phyloP scores from a whole-genome alignment of 2,888 invertebrate genomes.

The Parnassius smintheus region DNA sequence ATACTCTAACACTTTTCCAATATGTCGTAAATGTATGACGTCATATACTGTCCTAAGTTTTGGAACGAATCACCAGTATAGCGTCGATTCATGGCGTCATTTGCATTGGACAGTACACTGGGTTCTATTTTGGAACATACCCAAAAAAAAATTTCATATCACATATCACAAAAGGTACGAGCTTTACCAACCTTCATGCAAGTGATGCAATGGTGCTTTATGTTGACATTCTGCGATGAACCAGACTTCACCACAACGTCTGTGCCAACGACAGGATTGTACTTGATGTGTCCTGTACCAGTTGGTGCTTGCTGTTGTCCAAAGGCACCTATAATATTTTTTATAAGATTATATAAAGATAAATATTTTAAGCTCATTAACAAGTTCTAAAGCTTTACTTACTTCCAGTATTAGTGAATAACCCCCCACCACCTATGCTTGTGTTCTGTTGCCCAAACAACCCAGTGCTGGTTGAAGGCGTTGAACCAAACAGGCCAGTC shows the following conservation, averaged over 20 bases:
- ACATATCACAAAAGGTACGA: no score
- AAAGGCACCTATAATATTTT: conserved; percentile 50
- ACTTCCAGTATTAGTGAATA: conserved; percentile 80
- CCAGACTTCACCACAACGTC: conserved; percentile 96
- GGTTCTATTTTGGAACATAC: no score
- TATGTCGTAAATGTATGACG: no score
- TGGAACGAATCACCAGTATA: no score
- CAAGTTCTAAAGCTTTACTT: conserved; percentile 28
- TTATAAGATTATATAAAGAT: conserved; percentile 1
- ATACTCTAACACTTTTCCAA: no score
- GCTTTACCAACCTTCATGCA: conserved; percentile 89
- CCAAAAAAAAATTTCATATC: no score
- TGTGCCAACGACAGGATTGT: conserved; percentile 91
- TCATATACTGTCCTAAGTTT: no score
- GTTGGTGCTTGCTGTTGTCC: conserved; percentile 66
- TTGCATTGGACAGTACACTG: no score
- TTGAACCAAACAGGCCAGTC: conserved; percentile 57
- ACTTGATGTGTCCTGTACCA: conserved; percentile 91
- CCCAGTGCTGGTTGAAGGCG: conserved; percentile 74
- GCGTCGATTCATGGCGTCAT: no score
- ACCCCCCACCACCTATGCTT: conserved; percentile 78
- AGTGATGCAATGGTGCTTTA: conserved; percentile 97
- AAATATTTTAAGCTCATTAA: not conserved
- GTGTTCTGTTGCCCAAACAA: conserved; percentile 84
- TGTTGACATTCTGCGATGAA: conserved; percentile 91